A percentile compares a stretch with the other conserved stretches of the same genome.
phyloP scores from a whole-genome alignment of 2,888 invertebrate species.

The Melinaea menophilus region DNA sequence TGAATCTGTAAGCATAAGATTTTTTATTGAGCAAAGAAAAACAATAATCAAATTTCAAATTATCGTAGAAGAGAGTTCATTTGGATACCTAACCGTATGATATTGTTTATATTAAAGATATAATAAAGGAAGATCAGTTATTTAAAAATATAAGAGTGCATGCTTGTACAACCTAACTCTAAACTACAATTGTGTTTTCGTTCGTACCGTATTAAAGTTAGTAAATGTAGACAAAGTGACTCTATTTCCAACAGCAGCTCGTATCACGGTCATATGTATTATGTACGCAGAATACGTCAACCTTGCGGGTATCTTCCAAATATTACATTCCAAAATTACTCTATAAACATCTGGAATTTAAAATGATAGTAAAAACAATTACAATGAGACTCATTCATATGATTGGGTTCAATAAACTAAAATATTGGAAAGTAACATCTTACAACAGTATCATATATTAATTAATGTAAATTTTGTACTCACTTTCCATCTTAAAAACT shows the following conservation, averaged over 20 bases:
- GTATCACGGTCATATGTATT: slow-evolving; percentile 28
- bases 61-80: too few species aligned
- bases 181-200: too few species aligned
- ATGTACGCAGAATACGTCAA: slow-evolving; percentile 33
- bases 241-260: slow-evolving; percentile 22
- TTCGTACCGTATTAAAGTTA: slow-evolving; percentile 33
- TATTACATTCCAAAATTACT: slow-evolving; percentile 31
- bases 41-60: too few species aligned
- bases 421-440: too few species aligned
- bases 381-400: slow-evolving; percentile 7
- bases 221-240: slow-evolving; percentile 30
- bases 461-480: slow-evolving; percentile 26
- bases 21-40: neutral
- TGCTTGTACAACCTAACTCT: too few species aligned
- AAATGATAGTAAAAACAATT: neutral
- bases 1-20: slow-evolving; percentile 30
- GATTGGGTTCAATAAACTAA: too few species aligned
- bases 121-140: too few species aligned
- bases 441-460: slow-evolving; percentile 8
- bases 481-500: slow-evolving; percentile 47
- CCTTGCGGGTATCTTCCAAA: slow-evolving; percentile 29
- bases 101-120: too few species aligned
- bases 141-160: too few species aligned
- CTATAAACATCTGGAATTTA: slow-evolving; percentile 30
- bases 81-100: too few species aligned